Conservation (phyloP, 1,140 invertebrate genomes). For the Palaemon carinicauda region DNA sequence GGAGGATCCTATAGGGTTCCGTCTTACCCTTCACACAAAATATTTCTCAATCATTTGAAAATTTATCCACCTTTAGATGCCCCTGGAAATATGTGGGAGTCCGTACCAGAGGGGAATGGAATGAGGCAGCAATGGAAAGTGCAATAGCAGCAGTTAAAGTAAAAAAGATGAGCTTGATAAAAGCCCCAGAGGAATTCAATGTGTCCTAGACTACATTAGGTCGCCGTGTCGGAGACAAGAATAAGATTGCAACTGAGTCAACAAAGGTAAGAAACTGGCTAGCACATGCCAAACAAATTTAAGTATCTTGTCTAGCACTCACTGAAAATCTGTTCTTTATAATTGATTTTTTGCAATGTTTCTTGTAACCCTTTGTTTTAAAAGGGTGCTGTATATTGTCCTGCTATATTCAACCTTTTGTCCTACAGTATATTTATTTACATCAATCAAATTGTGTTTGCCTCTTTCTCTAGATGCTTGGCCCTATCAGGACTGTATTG, state of each 20-base stretch:
- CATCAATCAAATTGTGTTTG: background rate
- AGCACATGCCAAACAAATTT: slow-evolving; percentile 5
- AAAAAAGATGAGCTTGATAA: no score
- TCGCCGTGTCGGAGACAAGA: no score
- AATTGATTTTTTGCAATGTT: background rate
- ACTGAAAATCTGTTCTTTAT: background rate
- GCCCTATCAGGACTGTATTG: slow-evolving; percentile 43
- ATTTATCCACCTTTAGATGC: slow-evolving; percentile 12
- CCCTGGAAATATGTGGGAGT: slow-evolving; percentile 27
- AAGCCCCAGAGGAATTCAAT: no score
- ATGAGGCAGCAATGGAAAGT: slow-evolving; percentile 15
- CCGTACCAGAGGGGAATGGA: slow-evolving; percentile 7
- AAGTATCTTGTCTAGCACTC: background rate
- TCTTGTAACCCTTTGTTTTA: background rate
- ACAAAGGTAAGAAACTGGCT: slow-evolving; percentile 13
- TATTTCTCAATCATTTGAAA: background rate
- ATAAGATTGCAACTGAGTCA: slow-evolving; percentile 14
- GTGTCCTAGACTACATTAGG: no score
- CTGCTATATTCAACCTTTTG: background rate
- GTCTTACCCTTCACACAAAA: background rate
- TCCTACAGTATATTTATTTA: background rate
- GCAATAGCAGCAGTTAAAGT: no score
- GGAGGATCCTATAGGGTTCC: slow-evolving; percentile 5
- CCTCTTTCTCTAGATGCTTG: slow-evolving; percentile 26
- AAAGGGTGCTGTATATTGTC: background rate